Conservation (phyloP, 37 sponge, comb jelly and placozoan genomes). For the Aphrocallistes beatrix region DNA sequence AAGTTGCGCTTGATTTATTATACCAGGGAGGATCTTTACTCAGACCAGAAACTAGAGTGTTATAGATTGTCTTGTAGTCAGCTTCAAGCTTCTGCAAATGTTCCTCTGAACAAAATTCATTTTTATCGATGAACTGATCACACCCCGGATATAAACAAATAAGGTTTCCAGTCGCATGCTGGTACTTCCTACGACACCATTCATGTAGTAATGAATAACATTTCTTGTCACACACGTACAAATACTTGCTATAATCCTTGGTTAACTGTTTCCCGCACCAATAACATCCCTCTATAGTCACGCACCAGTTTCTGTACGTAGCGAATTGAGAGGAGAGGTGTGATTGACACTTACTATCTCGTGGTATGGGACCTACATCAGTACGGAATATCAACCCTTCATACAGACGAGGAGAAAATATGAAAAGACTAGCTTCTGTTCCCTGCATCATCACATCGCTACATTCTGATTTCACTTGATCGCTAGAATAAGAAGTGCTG, state of each 20-base stretch:
- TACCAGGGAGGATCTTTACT: neutral
- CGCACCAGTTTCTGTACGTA: neutral
- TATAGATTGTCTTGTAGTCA: slow-evolving; percentile 1
- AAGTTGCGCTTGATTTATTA: neutral
- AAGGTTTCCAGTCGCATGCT: neutral
- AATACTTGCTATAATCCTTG: neutral
- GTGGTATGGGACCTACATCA: neutral
- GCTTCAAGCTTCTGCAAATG: neutral
- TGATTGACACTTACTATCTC: neutral
- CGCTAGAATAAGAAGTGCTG: too few species aligned
- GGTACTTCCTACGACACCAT: neutral
- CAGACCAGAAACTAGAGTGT: neutral
- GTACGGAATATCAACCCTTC: neutral
- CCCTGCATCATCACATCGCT: neutral
- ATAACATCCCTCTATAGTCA: neutral
- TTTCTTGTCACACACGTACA: slow-evolving; percentile 4
- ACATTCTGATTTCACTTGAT: too few species aligned
- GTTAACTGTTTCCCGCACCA: neutral
- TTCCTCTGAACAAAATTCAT: neutral
- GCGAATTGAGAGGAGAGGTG: neutral
- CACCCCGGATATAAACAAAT: neutral
- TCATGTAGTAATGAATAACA: neutral
- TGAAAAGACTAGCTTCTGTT: neutral
- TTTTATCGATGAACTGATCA: neutral
- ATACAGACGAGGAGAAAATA: neutral